phyloP scores from a whole-genome alignment of 2,888 invertebrate species.

The Hybos culiciformis region DNA sequence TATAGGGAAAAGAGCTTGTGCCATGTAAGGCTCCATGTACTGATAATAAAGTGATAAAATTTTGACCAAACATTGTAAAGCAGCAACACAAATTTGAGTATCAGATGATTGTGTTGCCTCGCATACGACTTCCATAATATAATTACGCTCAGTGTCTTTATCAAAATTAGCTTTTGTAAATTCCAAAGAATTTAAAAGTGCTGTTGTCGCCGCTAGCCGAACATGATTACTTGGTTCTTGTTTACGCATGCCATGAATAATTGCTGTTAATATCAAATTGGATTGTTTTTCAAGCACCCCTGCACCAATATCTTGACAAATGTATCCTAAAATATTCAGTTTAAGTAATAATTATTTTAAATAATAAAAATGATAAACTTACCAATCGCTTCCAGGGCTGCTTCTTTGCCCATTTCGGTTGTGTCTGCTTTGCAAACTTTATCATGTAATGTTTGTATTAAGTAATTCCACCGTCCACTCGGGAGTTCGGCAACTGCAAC shows the following conservation, averaged over 20 bases:
- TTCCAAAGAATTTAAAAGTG: constrained; percentile 91
- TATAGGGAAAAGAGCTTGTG: constrained; percentile 91
- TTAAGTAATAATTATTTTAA: background rate
- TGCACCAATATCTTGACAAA: constrained; percentile 95
- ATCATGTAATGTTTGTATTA: constrained; percentile 73
- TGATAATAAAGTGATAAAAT: constrained; percentile 97
- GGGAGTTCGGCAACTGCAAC: constrained; percentile 95
- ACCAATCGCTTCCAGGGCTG: constrained; percentile 95
- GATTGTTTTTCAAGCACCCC: constrained; percentile 84
- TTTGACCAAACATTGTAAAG: constrained; percentile 93
- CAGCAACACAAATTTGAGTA: constrained; percentile 86
- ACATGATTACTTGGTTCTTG: constrained; percentile 90
- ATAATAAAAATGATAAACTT: constrained; percentile 9
- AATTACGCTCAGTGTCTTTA: constrained; percentile 91
- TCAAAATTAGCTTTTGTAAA: constrained; percentile 98
- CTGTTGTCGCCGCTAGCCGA: constrained; percentile 89
- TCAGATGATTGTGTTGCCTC: constrained; percentile 93
- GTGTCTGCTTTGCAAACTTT: constrained; percentile 80
- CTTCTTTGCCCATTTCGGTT: constrained; percentile 90
- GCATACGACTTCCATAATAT: constrained; percentile 99
- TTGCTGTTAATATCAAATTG: constrained; percentile 94
- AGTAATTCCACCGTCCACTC: constrained; percentile 79
- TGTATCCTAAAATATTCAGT: constrained; percentile 42
- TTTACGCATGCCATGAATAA: constrained; percentile 96
- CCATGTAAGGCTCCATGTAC: constrained; percentile 99